Evolutionary conservation across 2,113 vertebrate genomes (phyloP).

Genomic region (Xenotilapia leptura): DNA sequence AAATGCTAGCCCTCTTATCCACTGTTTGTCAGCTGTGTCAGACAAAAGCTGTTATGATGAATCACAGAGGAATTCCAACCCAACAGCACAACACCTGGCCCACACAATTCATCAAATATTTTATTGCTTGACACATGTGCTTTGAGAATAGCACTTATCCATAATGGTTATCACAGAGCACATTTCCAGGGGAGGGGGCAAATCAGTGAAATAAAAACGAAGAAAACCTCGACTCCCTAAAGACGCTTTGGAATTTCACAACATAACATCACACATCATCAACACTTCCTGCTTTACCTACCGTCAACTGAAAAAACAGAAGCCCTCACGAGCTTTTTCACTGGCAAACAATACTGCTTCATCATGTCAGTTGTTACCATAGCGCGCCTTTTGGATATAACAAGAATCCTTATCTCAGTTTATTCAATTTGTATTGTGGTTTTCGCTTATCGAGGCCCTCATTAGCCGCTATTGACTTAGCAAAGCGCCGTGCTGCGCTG

Average conservation of each 20-base stretch:
- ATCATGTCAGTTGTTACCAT: conserved; percentile 28
- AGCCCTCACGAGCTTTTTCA: conserved; percentile 19
- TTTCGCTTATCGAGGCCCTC: conserved; percentile 25
- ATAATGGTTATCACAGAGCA: conserved; percentile 52
- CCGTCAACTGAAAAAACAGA: conserved; percentile 23
- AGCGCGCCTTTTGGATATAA: conserved; percentile 25
- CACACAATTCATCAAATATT: conserved; percentile 64
- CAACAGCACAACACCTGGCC: conserved; percentile 85
- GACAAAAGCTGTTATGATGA: conserved; percentile 83
- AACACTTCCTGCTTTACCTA: conserved; percentile 15
- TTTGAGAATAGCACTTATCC: conserved; percentile 45
- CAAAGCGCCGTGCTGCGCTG: conserved; percentile 20
- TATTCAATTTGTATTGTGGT: conserved; percentile 50
- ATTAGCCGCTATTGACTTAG: conserved; percentile 61
- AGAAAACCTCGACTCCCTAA: background rate
- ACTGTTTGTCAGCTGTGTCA: conserved; percentile 76
- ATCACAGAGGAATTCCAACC: conserved; percentile 77
- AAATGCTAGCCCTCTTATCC: conserved; percentile 49
- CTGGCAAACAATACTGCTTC: conserved; percentile 36
- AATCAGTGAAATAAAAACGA: background rate
- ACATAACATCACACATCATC: background rate
- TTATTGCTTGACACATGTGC: conserved; percentile 62
- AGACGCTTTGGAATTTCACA: conserved; percentile 29
- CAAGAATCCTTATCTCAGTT: conserved; percentile 46
- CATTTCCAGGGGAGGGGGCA: conserved; percentile 8